phyloP scores from a whole-genome alignment of 2,797 vertebrate genomes.

The Sciurus carolinensis region DNA sequence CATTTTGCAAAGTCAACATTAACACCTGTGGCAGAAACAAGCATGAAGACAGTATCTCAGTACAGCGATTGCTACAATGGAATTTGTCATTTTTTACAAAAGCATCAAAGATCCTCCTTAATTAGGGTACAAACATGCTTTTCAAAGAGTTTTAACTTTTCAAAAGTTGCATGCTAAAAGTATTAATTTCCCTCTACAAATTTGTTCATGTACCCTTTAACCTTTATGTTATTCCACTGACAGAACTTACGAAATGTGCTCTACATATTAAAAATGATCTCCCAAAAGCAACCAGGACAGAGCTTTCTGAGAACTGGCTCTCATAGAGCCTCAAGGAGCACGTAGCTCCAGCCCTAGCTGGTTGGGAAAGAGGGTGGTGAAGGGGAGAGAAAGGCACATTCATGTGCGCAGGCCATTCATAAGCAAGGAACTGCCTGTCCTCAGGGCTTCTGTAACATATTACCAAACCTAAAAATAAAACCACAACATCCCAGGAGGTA shows the following conservation, averaged over 20 bases:
- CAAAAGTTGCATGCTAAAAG: background rate
- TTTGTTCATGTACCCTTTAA: background rate
- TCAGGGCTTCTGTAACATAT: constrained; percentile 56
- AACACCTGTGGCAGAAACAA: constrained; percentile 92
- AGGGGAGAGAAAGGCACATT: background rate
- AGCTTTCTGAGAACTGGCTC: constrained; percentile 65
- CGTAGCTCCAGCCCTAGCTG: background rate
- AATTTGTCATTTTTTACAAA: constrained; percentile 20
- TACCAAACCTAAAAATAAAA: constrained; percentile 78
- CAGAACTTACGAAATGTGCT: constrained; percentile 62
- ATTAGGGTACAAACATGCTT: background rate
- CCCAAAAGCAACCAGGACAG: background rate
- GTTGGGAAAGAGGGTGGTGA: background rate
- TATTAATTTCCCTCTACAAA: constrained; percentile 43
- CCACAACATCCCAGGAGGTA: constrained; percentile 55
- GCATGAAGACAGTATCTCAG: constrained; percentile 32
- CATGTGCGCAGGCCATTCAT: constrained; percentile 39
- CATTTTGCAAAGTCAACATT: constrained; percentile 98
- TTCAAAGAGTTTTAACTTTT: constrained; percentile 13
- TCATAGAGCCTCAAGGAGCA: background rate
- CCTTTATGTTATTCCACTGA: constrained; percentile 51
- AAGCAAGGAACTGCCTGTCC: constrained; percentile 24
- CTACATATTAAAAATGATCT: constrained; percentile 22
- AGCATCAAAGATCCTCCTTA: background rate
- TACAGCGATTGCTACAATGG: background rate